Evolutionary conservation across 1,140 invertebrate genomes (phyloP), one percentile per base, ranked within the genome.

Genomic region (Pollicipes pollicipes): DNA sequence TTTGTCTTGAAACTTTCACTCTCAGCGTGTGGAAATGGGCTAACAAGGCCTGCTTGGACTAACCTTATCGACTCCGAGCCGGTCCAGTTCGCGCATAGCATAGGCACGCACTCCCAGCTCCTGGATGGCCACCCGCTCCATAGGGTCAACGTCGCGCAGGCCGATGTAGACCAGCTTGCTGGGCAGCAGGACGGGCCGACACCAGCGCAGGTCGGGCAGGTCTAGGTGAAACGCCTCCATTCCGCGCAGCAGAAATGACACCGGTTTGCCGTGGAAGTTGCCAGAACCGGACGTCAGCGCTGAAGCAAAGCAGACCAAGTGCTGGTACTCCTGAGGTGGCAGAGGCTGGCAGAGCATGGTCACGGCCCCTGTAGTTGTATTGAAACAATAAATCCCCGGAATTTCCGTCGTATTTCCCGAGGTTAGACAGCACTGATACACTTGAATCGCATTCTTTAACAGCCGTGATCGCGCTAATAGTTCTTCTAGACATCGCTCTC

Each of bases 201-300:
- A 66, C 64, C 64, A 66, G 64, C 28, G n/a, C 27, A 66, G 28
- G 64, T 66, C 27, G 17, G 64, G 64, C 64, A 91, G 88, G 30
- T 72, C 85, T 86, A 0, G 88, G 88, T 58, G 90, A 77, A 77
- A 86, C 83, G 0, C 82, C 0, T 85, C 80, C 68, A 94, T 79
- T 81, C 95, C 91, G 71, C 87, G 85, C 35, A 89, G 84, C 63
- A 94, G 80, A 70, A 95, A 84, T 16, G 91, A 88, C 0, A 95
- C 83, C 0, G 93, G 88, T 92, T 97, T 96, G 28, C 94, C 94
- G 79, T 97, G 94, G 35, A 92, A 86, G 76, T 95, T 93, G 28
- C 93, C 93, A 58, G 87, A 86, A 28, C 78, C 81, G n/a, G 76
- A 77, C 68, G 70, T 68, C 26, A 72, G 73, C 35, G 64, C 64